These are phyloP conservation scores for Amyelois transitella DNA, from an alignment of 1,140 invertebrate species.

Conservation along the genomic window DNA sequence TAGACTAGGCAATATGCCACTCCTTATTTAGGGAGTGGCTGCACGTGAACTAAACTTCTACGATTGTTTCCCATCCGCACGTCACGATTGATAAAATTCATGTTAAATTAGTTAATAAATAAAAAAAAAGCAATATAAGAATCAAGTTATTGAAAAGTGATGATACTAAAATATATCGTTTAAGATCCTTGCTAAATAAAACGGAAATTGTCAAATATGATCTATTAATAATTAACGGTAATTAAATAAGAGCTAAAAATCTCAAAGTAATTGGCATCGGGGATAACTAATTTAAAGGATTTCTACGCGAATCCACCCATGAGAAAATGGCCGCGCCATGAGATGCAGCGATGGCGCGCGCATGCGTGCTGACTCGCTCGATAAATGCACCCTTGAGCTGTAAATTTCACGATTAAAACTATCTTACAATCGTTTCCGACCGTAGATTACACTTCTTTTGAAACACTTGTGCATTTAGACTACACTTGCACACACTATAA, in stretches of 20 bases:
- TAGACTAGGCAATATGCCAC: neutral
- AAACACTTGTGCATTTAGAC: neutral
- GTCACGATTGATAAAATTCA: too few species aligned
- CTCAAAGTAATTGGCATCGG: neutral
- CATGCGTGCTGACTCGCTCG: conserved; percentile 58
- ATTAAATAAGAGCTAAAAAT: too few species aligned
- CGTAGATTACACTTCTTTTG: neutral
- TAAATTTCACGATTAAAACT: conserved; percentile 13
- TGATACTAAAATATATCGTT: too few species aligned
- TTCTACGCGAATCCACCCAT: conserved; percentile 20
- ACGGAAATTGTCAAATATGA: too few species aligned
- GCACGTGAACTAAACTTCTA: neutral
- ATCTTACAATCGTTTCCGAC: neutral
- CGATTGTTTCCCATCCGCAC: too few species aligned
- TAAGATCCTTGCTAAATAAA: too few species aligned
- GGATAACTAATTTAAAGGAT: conserved; percentile 1
- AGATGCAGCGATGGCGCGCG: conserved; percentile 55
- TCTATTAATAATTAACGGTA: too few species aligned
- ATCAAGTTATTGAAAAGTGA: too few species aligned
- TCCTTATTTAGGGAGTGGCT: neutral
- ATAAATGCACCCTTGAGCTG: conserved; percentile 56
- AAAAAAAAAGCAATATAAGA: too few species aligned
- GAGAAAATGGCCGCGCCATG: conserved; percentile 47
- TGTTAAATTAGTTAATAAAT: too few species aligned
- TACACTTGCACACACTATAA: conserved; percentile 7